Evolutionary conservation across 2,797 vertebrate species (phyloP), one percentile per base, ranked within the genome.

Genomic region (Trachops cirrhosus): DNA sequence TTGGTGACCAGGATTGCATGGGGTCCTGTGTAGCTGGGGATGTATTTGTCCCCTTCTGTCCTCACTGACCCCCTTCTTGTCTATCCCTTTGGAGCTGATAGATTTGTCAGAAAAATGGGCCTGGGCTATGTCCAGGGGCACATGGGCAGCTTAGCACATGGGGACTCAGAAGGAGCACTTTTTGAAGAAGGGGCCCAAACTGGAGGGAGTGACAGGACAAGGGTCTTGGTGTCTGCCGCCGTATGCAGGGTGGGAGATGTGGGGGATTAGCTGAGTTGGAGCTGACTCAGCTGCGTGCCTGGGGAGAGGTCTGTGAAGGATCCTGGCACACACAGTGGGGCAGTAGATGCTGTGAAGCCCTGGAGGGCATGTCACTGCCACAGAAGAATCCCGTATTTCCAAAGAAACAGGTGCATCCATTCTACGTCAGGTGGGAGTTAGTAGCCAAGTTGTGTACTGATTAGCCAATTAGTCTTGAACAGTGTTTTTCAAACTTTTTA

Each of bases 231-330:
- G 54, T 39, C 80, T 54, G 57, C 67, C 7, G 50, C 71, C 0
- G 0, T 12, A 0, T 34, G 26, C 3, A 1, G 1, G 26, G 29
- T 21, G 21, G 39, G 24, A 26, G 9, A 41, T 14, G 8, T 19
- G 19, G 9, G 67, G 73, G 41, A 11, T 24, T 64, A 5, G 21
- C 39, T 57, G 39, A 83, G 14, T 41, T 29, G 41, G 34, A 18
- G 5, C 37, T 41, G 52, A 52, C 32, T 57, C 0, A 1, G n/a
- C 41, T 22, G 2, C 0, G 0, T 5, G 54, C 26, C 48, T 32
- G 19, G 52, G 54, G 9, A 68, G 32, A 16, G 19, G 18, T 44
- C 48, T 32, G 4, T 48, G 54, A 83, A 70, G 29, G n/a, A 48
- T 57, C 71, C 37, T 79, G 46, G 18, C 15, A 6, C n/a, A 32